Percentiles rank a stretch among this genome's conserved stretches.
Evolutionary conservation across 2,797 vertebrate genomes (phyloP).

Genomic region (Falco naumanni): DNA sequence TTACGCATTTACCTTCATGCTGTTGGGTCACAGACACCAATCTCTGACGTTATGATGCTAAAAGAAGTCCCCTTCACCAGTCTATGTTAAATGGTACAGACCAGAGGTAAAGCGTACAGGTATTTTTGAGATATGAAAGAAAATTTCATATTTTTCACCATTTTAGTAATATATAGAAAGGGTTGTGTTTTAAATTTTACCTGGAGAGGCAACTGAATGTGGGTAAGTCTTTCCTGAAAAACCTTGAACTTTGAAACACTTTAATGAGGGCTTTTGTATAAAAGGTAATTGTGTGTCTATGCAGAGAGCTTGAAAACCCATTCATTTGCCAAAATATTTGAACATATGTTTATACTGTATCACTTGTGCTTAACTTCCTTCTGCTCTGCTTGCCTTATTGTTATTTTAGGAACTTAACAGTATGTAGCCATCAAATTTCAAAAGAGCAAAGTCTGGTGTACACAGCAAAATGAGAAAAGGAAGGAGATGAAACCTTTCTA

Average conservation of each 20-base stretch:
- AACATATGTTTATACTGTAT: not conserved
- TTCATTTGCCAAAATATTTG: not conserved
- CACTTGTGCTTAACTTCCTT: not conserved
- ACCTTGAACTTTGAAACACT: not conserved
- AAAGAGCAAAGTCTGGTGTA: not conserved
- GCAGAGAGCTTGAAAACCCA: not conserved
- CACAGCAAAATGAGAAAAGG: not conserved
- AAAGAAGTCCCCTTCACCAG: not conserved
- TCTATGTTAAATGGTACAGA: not conserved
- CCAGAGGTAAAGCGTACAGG: rapidly evolving
- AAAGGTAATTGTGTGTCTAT: not conserved
- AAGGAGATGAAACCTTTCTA: not conserved
- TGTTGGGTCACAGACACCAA: not conserved
- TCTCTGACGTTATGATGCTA: not conserved
- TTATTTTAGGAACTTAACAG: not conserved
- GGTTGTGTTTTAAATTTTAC: not conserved
- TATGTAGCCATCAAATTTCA: not conserved
- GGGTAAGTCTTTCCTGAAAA: not conserved
- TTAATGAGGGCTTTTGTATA: not conserved
- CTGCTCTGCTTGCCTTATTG: not conserved
- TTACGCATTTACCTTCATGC: not conserved
- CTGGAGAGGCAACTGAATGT: not conserved
- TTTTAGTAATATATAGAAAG: not conserved
- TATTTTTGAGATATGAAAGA: not conserved
- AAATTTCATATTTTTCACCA: not conserved